Evolutionary conservation across 1,140 invertebrate genomes (phyloP).

Genomic region (Papilio xuthus): DNA sequence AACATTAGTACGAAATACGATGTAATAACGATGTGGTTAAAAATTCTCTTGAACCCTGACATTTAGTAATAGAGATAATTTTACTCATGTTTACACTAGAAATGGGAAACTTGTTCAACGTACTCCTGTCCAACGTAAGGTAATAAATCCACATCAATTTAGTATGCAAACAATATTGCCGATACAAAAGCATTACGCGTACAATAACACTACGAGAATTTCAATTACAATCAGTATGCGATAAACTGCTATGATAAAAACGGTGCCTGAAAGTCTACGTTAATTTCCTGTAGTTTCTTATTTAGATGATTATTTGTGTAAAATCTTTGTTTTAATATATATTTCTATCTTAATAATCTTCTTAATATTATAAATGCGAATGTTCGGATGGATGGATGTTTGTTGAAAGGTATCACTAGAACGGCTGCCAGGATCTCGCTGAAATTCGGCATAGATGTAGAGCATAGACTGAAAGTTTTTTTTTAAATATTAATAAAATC

Average conservation of each 20-base stretch:
- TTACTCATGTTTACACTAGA: not conserved
- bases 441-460: too few species aligned
- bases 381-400: too few species aligned
- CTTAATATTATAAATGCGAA: too few species aligned
- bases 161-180: conserved; percentile 29
- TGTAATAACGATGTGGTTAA: not conserved
- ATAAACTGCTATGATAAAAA: conserved; percentile 1
- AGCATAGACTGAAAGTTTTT: too few species aligned
- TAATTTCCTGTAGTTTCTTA: not conserved
- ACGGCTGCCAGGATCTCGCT: too few species aligned
- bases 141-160: conserved; percentile 8
- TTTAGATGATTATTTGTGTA: not conserved
- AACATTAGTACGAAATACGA: too few species aligned
- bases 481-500: too few species aligned
- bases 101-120: not conserved
- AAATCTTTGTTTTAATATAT: too few species aligned
- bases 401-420: too few species aligned
- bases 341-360: too few species aligned
- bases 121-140: not conserved
- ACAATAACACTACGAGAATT: conserved; percentile 5
- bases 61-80: not conserved
- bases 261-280: not conserved
- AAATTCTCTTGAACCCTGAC: not conserved
- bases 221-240: conserved; percentile 5
- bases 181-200: not conserved